Percentiles rank a stretch among this genome's conserved stretches.
Conservation (phyloP, 2,888 invertebrate genomes). For the Diaprepes abbreviatus region DNA sequence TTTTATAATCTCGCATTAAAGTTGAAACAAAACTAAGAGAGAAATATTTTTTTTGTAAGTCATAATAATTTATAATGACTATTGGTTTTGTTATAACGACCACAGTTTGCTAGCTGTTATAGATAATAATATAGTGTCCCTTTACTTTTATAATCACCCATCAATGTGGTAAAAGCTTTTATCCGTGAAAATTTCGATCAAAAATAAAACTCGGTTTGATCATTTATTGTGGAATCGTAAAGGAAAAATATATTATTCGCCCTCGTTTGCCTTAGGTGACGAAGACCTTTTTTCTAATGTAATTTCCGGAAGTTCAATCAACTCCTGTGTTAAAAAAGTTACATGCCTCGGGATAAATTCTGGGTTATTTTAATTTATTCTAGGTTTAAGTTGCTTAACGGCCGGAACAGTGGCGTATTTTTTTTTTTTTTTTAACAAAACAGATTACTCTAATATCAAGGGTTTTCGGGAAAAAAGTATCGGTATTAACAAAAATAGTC, state of each 20-base stretch:
- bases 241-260: background rate
- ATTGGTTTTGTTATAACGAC: no score
- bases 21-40: no score
- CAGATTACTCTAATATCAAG: no score
- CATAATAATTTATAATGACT: no score
- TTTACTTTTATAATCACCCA: background rate
- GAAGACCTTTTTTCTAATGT: constrained; percentile 1
- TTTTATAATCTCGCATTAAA: no score
- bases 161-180: background rate
- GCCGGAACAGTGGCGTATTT: no score
- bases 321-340: background rate
- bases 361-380: background rate
- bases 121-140: no score
- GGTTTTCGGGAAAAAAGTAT: no score
- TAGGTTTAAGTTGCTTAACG: background rate
- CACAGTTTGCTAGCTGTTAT: background rate
- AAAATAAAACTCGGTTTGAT: background rate
- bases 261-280: background rate
- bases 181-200: background rate
- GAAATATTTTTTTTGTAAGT: no score
- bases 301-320: constrained; percentile 6
- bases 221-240: background rate
- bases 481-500: no score
- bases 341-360: background rate
- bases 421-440: no score